phyloP scores from a whole-genome alignment of 2,888 invertebrate genomes.

The Clistopyga incitator region DNA sequence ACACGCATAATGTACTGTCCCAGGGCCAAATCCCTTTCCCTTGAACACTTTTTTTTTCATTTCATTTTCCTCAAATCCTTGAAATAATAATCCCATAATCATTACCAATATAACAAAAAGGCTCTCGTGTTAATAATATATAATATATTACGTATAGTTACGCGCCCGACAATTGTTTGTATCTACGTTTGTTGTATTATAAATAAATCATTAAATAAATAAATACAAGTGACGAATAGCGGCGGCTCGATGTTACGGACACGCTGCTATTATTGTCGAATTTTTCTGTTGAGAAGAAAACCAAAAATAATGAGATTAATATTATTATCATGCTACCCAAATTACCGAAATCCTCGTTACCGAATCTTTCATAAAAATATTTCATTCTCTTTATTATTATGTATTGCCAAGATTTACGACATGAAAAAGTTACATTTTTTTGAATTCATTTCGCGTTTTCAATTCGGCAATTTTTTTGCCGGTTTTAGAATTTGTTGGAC shows the following conservation, averaged over 20 bases:
- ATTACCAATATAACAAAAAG: constrained; percentile 28
- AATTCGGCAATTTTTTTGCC: too few species aligned
- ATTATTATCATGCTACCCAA: neutral
- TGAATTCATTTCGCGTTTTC: too few species aligned
- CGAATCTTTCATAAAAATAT: neutral
- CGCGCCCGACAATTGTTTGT: constrained; percentile 71
- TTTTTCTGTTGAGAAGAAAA: constrained; percentile 43
- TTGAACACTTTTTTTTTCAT: constrained; percentile 1
- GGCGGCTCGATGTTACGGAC: constrained; percentile 48
- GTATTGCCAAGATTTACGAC: neutral
- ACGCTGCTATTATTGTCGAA: constrained; percentile 34
- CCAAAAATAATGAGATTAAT: neutral
- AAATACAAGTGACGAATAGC: constrained; percentile 62
- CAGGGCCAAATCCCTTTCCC: constrained; percentile 5
- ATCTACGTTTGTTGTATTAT: constrained; percentile 82
- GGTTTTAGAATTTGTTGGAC: neutral
- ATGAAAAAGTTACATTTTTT: too few species aligned
- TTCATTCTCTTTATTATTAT: neutral
- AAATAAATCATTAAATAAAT: constrained; percentile 24
- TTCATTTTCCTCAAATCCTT: constrained; percentile 3
- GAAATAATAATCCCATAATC: constrained; percentile 10
- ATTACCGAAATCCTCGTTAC: neutral
- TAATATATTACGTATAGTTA: constrained; percentile 54
- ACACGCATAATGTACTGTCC: constrained; percentile 31
- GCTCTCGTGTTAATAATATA: constrained; percentile 53